Evolutionary conservation across 2,888 invertebrate species (phyloP), one percentile per base, ranked within the genome.

Genomic region (Plagodis pulveraria): DNA sequence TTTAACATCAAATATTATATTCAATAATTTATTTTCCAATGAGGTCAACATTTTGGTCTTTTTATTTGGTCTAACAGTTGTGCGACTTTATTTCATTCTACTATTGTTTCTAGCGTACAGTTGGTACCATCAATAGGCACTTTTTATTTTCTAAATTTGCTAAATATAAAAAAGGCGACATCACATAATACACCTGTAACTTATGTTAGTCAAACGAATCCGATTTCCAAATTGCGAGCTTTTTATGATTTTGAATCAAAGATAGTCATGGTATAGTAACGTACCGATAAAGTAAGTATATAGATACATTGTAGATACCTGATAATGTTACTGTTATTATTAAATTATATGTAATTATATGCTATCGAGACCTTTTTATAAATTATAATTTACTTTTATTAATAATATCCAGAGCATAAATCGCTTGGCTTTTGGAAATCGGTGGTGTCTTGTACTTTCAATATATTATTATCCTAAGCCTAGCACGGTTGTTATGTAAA

Each of bases 21-120:
- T 44, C 47, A 43, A 46, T 53, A 68, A 59, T 73, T 51, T 69
- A 63, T 69, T 67, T 73, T 70, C 58, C 67, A 71, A 75, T 77
- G 72, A 77, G 68, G 70, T 80, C 76, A 69, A 71, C 72, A 60
- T 80, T 83, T 85, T 83, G 85, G 86, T 84, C 77, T 70, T 71
- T 33, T 80, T 22, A 22, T 22, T 86, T 86, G 85, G 84, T 88
- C 83, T 74, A 71, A 67, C 69, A 73, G 72, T 87, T 87, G 86
- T 87, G 84, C 87, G 82, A 78, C 64, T 76, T 73, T 35, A 68
- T 80, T 79, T 63, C 57, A 33, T 67, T 67, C 12, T 69, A 65
- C 67, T 65, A 55, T 64, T 63, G 52, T 56, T 52, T 62, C 63
- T 59, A 71, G 67, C 40, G 34, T 36, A 52, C 45, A 40, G 22